phyloP scores from a whole-genome alignment of 2,888 invertebrate genomes.

The Drosophila koepferae region DNA sequence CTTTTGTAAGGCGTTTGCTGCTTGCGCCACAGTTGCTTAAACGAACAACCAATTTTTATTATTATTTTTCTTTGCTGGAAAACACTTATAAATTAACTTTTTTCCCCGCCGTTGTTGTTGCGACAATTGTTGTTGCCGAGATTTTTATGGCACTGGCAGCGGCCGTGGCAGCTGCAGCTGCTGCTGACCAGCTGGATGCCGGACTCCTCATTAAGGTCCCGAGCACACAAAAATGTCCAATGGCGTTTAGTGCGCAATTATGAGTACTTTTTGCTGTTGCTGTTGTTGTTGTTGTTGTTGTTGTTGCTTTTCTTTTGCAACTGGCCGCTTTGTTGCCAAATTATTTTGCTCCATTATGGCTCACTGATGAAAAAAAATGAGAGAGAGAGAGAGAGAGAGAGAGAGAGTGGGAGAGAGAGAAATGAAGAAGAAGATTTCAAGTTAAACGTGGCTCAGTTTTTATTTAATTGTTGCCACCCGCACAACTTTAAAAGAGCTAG shows the following conservation, averaged over 20 bases:
- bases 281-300: conserved; percentile 38
- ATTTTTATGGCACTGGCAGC: conserved; percentile 33
- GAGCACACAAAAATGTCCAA: conserved; percentile 68
- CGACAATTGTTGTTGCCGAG: conserved; percentile 38
- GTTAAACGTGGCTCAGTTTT: conserved; percentile 60
- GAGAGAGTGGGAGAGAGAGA: neutral
- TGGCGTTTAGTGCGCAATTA: conserved; percentile 76
- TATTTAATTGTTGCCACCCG: conserved; percentile 49
- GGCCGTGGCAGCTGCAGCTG: conserved; percentile 36
- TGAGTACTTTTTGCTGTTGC: conserved; percentile 48
- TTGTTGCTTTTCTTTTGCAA: conserved; percentile 39
- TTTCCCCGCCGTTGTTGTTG: neutral
- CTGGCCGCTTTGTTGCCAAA: conserved; percentile 41
- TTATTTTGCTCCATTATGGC: conserved; percentile 34
- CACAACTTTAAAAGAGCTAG: conserved; percentile 41
- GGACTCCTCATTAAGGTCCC: conserved; percentile 48
- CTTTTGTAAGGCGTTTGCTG: conserved; percentile 10
- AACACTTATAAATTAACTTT: conserved; percentile 55
- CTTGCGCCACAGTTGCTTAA: conserved; percentile 34
- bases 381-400: neutral
- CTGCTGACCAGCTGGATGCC: conserved; percentile 45
- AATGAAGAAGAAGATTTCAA: conserved; percentile 23
- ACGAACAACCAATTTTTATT: conserved; percentile 22
- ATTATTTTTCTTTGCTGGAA: conserved; percentile 17
- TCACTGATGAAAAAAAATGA: conserved; percentile 6